phyloP scores from a whole-genome alignment of 2,113 vertebrate species.

The Solenodon paradoxus region DNA sequence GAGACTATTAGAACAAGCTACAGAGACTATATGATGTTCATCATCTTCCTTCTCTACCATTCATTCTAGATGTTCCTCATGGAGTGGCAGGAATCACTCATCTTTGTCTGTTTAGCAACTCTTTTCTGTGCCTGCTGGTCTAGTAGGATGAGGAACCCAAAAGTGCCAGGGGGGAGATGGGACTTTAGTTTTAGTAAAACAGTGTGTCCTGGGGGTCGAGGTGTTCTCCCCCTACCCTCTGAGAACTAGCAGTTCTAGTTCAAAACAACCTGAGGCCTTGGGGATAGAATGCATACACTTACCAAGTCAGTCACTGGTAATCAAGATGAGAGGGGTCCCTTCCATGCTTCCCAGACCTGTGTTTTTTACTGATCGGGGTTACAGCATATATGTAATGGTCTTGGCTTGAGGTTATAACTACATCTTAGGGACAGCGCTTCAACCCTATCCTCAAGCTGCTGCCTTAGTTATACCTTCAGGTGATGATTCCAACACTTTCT shows the following conservation, averaged over 20 bases:
- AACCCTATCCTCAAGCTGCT: background rate
- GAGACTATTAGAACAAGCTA: background rate
- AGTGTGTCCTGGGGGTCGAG: background rate
- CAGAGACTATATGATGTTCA: background rate
- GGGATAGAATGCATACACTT: background rate
- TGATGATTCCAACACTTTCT: background rate
- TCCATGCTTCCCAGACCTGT: background rate
- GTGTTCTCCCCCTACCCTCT: background rate
- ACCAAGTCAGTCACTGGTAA: background rate
- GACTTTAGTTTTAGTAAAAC: constrained; percentile 6
- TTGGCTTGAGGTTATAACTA: background rate
- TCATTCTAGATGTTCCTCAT: background rate
- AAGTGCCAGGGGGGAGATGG: background rate
- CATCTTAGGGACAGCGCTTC: background rate
- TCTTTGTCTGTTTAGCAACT: background rate
- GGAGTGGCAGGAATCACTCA: background rate
- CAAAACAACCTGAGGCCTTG: background rate
- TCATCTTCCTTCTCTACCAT: background rate
- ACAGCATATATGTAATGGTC: background rate
- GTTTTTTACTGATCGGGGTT: background rate
- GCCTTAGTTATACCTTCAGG: background rate
- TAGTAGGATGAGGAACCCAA: background rate
- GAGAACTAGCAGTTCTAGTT: background rate
- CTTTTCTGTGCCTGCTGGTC: background rate
- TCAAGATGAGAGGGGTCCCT: background rate